Evolutionary conservation across 2,888 invertebrate genomes (phyloP), one percentile per base, ranked within the genome.

Genomic region (Aplocera efformata): DNA sequence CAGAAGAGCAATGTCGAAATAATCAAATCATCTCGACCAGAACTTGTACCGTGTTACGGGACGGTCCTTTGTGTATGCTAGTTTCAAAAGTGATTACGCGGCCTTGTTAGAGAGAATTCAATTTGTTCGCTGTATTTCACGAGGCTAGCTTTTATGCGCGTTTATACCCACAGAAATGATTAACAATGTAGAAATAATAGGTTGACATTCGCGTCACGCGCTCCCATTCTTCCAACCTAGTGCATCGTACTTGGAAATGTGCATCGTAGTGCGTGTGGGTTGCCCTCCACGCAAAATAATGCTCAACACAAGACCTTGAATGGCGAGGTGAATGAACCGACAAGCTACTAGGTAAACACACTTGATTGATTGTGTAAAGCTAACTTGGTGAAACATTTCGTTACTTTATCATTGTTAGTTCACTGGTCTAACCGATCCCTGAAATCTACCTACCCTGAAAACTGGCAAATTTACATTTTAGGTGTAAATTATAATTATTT

Each of bases 211-310:
- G 61, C 57, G 74, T 78, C 86, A 84, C 84, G 86, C 72, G 77
- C 68, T 69, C 77, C 67, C 79, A 76, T 82, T 83, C 79, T 76
- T 70, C 67, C 77, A 72, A 75, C 66, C 74, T 79, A 81, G 82
- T 78, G 82, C 82, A 83, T 76, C 72, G 77, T 73, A 73, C 80
- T 77, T 78, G 75, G 76, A 71, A 72, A 72, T 80, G 78, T 79
- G 79, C 78, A 75, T 72, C 67, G 62, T 65, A 71, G 63, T 68
- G 75, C 72, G 78, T 73, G 81, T 73, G 72, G 72, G 72, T 72
- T 64, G 72, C 61, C 60, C 65, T 60, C 65, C 66, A 76, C 69
- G 73, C 75, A 73, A 77, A 72, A 73, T 77, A 78, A 74, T 75
- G 67, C 70, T 59, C 55, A 66, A 59, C 48, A 50, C 49, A 55